Conservation (phyloP, 2,113 vertebrate genomes). For the Laticauda laticaudata region DNA sequence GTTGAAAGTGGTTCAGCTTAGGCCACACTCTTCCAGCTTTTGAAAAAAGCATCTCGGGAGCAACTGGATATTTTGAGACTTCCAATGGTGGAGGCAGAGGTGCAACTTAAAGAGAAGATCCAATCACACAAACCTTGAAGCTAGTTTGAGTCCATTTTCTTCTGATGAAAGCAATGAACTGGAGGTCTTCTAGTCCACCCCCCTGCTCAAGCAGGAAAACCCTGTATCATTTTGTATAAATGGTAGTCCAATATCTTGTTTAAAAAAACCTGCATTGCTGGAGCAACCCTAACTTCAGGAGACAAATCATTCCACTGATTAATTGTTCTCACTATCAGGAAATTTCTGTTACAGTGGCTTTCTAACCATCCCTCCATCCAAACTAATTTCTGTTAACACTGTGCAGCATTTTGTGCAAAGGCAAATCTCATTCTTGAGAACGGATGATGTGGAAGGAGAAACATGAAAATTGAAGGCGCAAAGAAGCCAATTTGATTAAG, state of each 20-base stretch:
- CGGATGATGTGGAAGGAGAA: background rate
- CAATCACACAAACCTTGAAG: background rate
- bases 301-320: background rate
- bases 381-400: background rate
- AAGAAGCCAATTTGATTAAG: slow-evolving; percentile 1
- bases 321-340: background rate
- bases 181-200: background rate
- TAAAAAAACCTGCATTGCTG: background rate
- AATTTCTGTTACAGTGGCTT: background rate
- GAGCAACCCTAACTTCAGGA: background rate
- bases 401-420: background rate
- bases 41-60: background rate
- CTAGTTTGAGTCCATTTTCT: background rate
- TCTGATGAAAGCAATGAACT: background rate
- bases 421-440: background rate
- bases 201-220: background rate
- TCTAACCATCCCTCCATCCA: background rate
- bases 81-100: background rate
- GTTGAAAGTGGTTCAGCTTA: background rate
- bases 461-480: background rate
- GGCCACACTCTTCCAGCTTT: background rate
- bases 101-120: background rate
- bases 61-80: background rate
- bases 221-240: background rate
- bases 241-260: background rate